A percentile compares a stretch with the other conserved stretches of the same genome.
Conservation (phyloP, 2,113 vertebrate genomes). For the Pithys albifrons region DNA sequence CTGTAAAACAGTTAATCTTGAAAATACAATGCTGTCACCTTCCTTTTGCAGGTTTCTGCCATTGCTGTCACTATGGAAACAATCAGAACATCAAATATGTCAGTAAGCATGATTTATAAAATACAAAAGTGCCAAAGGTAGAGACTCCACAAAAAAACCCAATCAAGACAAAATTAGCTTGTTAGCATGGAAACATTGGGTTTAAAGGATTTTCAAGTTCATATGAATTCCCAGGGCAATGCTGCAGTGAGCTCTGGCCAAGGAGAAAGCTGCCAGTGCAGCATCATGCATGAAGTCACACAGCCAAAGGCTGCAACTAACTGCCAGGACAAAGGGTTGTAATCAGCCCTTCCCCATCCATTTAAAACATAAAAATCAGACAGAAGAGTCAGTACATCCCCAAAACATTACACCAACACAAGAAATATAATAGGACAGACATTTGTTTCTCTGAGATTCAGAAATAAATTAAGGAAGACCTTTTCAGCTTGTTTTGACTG, state of each 20-base stretch:
- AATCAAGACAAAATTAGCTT: slow-evolving; percentile 25
- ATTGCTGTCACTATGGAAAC: slow-evolving; percentile 63
- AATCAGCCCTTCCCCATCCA: not conserved
- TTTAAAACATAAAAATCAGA: not conserved
- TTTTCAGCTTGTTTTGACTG: not conserved
- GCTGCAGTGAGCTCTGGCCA: not conserved
- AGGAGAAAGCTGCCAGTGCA: not conserved
- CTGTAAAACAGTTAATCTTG: slow-evolving; percentile 23
- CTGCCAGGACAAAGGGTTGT: not conserved
- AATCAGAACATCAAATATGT: slow-evolving; percentile 33
- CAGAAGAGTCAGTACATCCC: not conserved
- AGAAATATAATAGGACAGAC: not conserved
- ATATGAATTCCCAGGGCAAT: not conserved
- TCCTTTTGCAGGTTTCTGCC: slow-evolving; percentile 31
- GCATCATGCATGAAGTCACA: not conserved
- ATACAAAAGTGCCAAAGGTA: not conserved
- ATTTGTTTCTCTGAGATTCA: not conserved
- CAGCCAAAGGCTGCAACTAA: not conserved
- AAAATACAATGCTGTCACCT: slow-evolving; percentile 37
- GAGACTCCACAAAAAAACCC: not conserved
- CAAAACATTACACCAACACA: not conserved
- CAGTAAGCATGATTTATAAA: slow-evolving; percentile 34
- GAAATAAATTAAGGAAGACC: not conserved
- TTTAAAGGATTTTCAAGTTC: slow-evolving; percentile 12
- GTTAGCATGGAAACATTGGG: not conserved